phyloP scores from a whole-genome alignment of 2,797 vertebrate species.

The Acanthiza pusilla region DNA sequence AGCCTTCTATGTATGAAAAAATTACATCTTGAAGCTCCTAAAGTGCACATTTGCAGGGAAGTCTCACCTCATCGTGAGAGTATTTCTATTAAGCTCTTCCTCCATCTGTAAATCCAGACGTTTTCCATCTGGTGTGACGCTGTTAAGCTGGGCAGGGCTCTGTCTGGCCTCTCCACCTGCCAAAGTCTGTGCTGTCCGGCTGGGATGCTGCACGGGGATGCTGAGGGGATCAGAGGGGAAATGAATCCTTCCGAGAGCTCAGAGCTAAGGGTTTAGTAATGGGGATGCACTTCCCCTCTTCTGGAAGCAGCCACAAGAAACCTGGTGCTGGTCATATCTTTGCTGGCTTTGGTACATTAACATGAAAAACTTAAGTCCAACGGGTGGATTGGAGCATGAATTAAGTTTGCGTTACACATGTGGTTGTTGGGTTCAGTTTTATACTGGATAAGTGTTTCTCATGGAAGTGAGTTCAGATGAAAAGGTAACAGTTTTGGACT shows the following conservation, averaged over 20 bases:
- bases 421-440: neutral
- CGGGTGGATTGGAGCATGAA: neutral
- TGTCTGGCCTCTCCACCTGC: neutral
- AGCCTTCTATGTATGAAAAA: neutral
- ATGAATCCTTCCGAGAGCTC: neutral
- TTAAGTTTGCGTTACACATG: neutral
- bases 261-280: neutral
- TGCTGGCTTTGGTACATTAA: neutral
- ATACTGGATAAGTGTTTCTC: neutral
- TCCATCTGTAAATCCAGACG: neutral
- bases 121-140: constrained; percentile 22
- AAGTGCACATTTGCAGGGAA: neutral
- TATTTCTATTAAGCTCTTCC: neutral
- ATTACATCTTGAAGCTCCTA: neutral
- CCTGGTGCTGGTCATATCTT: neutral
- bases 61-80: neutral
- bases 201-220: neutral
- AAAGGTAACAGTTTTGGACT: fast-evolving
- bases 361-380: neutral
- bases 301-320: neutral
- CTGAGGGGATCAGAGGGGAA: neutral
- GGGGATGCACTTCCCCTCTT: neutral
- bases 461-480: neutral
- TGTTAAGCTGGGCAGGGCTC: neutral
- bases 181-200: neutral